Conservation (phyloP, 2,888 invertebrate species). For the Trissoscelio sp. region DNA sequence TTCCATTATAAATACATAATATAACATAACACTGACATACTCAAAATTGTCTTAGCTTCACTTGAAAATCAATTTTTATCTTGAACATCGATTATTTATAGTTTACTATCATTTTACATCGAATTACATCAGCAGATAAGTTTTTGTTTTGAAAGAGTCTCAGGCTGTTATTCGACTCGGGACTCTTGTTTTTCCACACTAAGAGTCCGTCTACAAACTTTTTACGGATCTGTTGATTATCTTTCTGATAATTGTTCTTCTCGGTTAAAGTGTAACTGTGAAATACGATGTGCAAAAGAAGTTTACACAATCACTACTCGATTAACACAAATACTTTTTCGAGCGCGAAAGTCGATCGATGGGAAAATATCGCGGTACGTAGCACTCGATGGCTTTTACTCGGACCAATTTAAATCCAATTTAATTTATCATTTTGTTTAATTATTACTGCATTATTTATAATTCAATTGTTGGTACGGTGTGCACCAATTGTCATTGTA, state of each 20-base stretch:
- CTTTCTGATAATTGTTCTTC: slow-evolving; percentile 67
- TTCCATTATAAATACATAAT: no score
- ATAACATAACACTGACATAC: background rate
- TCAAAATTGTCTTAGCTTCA: no score
- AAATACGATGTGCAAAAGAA: slow-evolving; percentile 54
- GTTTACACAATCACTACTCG: slow-evolving; percentile 60
- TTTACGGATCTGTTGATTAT: slow-evolving; percentile 66
- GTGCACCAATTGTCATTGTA: no score
- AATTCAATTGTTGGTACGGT: no score
- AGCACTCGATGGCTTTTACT: background rate
- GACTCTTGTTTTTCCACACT: slow-evolving; percentile 44
- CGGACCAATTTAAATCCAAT: slow-evolving; percentile 18
- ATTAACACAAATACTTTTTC: slow-evolving; percentile 61
- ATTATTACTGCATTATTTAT: no score
- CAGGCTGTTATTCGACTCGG: slow-evolving; percentile 48
- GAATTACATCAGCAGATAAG: slow-evolving; percentile 53
- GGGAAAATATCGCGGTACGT: slow-evolving; percentile 1
- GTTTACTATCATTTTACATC: slow-evolving; percentile 42
- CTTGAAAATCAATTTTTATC: slow-evolving; percentile 40
- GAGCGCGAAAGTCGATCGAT: slow-evolving; percentile 28
- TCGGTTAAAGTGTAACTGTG: slow-evolving; percentile 48
- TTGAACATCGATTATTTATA: slow-evolving; percentile 46
- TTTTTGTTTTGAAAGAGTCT: slow-evolving; percentile 55
- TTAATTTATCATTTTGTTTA: background rate
- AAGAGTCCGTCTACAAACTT: slow-evolving; percentile 56